phyloP scores from a whole-genome alignment of 2,113 vertebrate genomes.

The Gopherus evgoodei region DNA sequence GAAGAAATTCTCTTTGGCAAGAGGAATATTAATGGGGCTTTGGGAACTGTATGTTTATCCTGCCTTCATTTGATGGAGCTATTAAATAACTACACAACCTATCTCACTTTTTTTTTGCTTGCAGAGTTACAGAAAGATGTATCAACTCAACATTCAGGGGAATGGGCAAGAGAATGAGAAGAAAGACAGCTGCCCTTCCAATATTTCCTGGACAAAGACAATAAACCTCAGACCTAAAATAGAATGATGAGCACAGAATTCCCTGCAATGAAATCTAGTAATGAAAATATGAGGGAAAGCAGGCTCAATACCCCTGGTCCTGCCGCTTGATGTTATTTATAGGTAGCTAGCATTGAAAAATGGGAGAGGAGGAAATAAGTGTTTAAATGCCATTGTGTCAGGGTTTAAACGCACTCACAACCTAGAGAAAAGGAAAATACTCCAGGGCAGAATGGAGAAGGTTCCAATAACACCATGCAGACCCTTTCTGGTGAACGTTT shows the following conservation, averaged over 20 bases:
- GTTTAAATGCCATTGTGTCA: neutral
- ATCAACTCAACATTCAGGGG: accelerated
- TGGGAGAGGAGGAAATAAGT: accelerated
- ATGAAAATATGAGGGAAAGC: neutral
- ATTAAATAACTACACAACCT: neutral
- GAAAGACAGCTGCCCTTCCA: neutral
- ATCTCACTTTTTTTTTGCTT: neutral
- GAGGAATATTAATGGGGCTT: accelerated
- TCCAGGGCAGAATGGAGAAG: too few species aligned
- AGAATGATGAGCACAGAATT: accelerated
- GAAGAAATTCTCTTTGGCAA: neutral
- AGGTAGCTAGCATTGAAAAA: neutral
- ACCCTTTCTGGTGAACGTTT: too few species aligned
- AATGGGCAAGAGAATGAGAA: neutral
- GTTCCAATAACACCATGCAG: too few species aligned
- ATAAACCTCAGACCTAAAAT: accelerated
- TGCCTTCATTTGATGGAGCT: neutral
- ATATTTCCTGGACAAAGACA: neutral
- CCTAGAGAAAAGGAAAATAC: too few species aligned
- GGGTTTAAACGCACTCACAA: neutral
- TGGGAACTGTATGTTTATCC: neutral
- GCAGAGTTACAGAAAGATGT: neutral
- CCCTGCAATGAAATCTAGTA: accelerated
- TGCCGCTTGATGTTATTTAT: neutral
- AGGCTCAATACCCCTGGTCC: accelerated